These are phyloP conservation scores for Camponotus fellah DNA, from an alignment of 2,888 invertebrate species.

Conservation along the genomic window DNA sequence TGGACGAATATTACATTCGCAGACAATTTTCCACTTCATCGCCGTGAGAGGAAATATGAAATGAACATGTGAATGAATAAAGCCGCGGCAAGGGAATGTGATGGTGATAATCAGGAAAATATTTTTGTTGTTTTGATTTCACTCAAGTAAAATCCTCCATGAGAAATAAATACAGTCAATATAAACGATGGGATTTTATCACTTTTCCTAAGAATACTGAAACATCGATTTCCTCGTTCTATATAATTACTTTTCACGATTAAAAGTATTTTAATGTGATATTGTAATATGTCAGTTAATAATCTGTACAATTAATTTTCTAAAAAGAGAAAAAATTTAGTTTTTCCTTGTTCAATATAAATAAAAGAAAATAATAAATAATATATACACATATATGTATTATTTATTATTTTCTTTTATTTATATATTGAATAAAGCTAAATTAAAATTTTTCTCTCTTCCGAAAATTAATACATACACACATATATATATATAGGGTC, in stretches of 20 bases:
- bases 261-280: neutral
- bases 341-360: neutral
- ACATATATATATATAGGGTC: too few relatives aligned
- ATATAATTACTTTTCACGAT: neutral
- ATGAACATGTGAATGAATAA: conserved; percentile 22
- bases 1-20: conserved; percentile 31
- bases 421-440: too few relatives aligned
- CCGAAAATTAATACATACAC: too few relatives aligned
- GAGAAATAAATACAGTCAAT: neutral
- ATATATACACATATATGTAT: too few relatives aligned
- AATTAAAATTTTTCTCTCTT: too few relatives aligned
- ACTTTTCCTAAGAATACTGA: neutral
- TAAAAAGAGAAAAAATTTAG: neutral
- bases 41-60: conserved; percentile 1
- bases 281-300: neutral
- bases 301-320: neutral
- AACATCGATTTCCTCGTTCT: neutral
- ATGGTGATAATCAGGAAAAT: conserved; percentile 25
- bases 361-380: neutral
- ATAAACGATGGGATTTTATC: neutral
- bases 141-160: neutral
- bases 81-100: neutral
- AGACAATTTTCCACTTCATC: conserved; percentile 31
- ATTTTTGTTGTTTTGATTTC: conserved; percentile 5
- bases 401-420: too few relatives aligned